Evolutionary conservation across 2,888 invertebrate genomes (phyloP).

Genomic region (Coelinius sp.): DNA sequence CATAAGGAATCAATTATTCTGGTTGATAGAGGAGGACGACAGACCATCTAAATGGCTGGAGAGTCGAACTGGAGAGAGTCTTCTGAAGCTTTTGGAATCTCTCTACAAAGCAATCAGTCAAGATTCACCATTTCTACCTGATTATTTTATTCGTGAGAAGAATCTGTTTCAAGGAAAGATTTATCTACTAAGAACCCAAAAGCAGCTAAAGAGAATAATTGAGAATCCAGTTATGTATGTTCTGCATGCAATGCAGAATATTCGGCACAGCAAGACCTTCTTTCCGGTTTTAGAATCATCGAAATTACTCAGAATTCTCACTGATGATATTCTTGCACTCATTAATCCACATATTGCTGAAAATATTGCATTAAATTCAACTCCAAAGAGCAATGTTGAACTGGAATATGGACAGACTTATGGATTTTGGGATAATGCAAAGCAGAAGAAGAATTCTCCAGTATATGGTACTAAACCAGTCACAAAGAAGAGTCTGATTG

Average conservation of each 20-base stretch:
- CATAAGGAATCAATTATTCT: slow-evolving; percentile 81
- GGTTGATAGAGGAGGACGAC: slow-evolving; percentile 81
- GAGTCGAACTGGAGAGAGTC: slow-evolving; percentile 79
- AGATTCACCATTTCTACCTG: slow-evolving; percentile 74
- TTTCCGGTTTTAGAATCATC: slow-evolving; percentile 78
- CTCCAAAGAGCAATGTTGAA: slow-evolving; percentile 5
- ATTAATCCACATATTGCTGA: slow-evolving; percentile 54
- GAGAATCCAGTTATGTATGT: slow-evolving; percentile 82
- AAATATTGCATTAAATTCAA: neutral
- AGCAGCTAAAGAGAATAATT: slow-evolving; percentile 77
- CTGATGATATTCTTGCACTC: slow-evolving; percentile 70
- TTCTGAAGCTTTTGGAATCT: slow-evolving; percentile 76
- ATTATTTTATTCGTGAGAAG: slow-evolving; percentile 82
- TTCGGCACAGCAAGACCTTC: slow-evolving; percentile 77
- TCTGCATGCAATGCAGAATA: slow-evolving; percentile 79
- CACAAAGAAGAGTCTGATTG: slow-evolving; percentile 57
- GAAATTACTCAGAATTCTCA: slow-evolving; percentile 75
- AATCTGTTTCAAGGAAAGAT: slow-evolving; percentile 82
- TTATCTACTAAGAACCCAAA: slow-evolving; percentile 77
- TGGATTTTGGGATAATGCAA: slow-evolving; percentile 57
- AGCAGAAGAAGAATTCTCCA: slow-evolving; percentile 44
- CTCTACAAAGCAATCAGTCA: slow-evolving; percentile 77
- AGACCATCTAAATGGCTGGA: slow-evolving; percentile 81
- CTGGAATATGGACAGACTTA: slow-evolving; percentile 38
- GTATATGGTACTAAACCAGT: slow-evolving; percentile 40